Evolutionary conservation across 2,113 vertebrate species (phyloP).

Genomic region (Silurus glanis): DNA sequence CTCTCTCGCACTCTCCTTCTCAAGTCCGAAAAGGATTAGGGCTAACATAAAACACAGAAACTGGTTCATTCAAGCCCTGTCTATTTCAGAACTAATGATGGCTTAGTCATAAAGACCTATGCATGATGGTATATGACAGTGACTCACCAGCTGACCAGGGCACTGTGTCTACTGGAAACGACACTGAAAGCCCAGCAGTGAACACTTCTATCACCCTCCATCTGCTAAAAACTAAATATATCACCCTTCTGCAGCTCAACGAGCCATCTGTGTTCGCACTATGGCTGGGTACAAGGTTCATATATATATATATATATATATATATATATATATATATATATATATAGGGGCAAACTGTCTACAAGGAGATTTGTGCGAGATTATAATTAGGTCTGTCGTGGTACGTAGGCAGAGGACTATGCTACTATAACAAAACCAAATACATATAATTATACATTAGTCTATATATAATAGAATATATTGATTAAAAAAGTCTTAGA

Average conservation of each 20-base stretch:
- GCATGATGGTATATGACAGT: background rate
- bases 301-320: background rate
- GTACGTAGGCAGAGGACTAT: background rate
- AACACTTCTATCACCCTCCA: background rate
- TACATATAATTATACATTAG: no score
- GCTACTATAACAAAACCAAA: no score
- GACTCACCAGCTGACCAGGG: background rate
- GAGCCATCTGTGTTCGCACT: constrained; percentile 8
- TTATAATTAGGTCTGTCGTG: background rate
- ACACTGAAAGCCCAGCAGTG: constrained; percentile 2
- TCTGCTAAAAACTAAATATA: constrained; percentile 17
- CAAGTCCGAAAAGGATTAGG: background rate
- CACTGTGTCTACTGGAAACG: background rate
- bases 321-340: no score
- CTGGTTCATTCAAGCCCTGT: background rate
- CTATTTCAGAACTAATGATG: background rate
- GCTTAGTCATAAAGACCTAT: background rate
- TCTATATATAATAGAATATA: no score
- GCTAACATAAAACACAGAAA: background rate
- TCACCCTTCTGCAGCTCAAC: background rate
- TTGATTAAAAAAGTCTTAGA: background rate
- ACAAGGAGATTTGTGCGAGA: background rate
- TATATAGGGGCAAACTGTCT: background rate
- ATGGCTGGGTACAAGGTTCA: constrained; percentile 14
- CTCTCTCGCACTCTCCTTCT: background rate